phyloP scores from a whole-genome alignment of 2,113 vertebrate species.

The Ctenomys sociabilis region DNA sequence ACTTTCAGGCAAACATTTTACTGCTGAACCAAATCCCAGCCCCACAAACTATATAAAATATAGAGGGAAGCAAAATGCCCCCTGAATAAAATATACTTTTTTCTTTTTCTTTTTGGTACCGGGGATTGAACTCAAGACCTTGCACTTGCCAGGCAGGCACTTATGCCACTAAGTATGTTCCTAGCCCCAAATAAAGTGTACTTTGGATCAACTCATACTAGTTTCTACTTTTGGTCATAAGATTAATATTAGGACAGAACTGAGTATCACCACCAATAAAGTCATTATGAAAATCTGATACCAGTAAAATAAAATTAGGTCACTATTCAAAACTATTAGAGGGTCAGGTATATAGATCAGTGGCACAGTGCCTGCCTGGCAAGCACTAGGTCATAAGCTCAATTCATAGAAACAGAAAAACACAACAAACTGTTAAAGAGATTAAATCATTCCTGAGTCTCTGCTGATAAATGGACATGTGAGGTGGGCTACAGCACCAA shows the following conservation, averaged over 20 bases:
- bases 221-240: background rate
- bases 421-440: no score
- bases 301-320: slow-evolving; percentile 66
- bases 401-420: no score
- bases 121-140: no score
- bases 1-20: no score
- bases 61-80: background rate
- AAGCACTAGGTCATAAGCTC: no score
- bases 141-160: no score
- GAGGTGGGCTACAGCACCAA: background rate
- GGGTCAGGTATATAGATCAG: no score
- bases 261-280: slow-evolving; percentile 58
- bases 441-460: slow-evolving; percentile 54
- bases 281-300: slow-evolving; percentile 47
- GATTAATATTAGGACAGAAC: slow-evolving; percentile 8
- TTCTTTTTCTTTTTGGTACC: no score
- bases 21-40: no score
- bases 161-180: no score
- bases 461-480: slow-evolving; percentile 52
- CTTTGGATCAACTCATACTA: slow-evolving; percentile 4
- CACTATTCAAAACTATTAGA: slow-evolving; percentile 53
- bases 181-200: background rate
- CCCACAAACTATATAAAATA: slow-evolving; percentile 17
- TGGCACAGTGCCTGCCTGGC: no score
- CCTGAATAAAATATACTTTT: slow-evolving; percentile 29